Conservation (phyloP, 1,140 invertebrate genomes). For the Prorops nasuta region DNA sequence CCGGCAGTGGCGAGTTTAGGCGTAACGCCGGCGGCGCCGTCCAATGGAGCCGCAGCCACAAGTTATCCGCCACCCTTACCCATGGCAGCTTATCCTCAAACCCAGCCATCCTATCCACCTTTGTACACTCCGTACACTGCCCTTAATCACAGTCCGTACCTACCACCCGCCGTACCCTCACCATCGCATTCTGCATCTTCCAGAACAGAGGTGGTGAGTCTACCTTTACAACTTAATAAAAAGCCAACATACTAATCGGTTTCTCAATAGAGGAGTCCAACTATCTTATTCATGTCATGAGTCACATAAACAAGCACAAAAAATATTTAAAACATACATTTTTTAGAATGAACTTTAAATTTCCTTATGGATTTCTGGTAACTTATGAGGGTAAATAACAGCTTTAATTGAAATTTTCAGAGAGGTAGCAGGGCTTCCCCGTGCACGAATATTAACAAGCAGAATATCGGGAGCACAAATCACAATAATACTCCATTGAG, state of each 20-base stretch:
- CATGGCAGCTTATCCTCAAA: conserved; percentile 61
- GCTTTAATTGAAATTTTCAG: conserved; percentile 31
- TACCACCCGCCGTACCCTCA: conserved; percentile 62
- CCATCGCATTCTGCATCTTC: conserved; percentile 66
- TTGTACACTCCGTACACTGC: conserved; percentile 73
- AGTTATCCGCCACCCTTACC: conserved; percentile 53
- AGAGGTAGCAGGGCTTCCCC: conserved; percentile 52
- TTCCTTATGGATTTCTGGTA: too few relatives aligned
- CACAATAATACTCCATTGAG: conserved; percentile 50
- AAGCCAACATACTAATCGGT: too few relatives aligned
- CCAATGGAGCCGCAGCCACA: conserved; percentile 54
- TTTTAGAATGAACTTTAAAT: conserved; percentile 2
- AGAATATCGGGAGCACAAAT: conserved; percentile 43
- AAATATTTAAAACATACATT: too few relatives aligned
- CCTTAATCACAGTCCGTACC: conserved; percentile 65
- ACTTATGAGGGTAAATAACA: conserved; percentile 6
- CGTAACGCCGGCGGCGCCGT: conserved; percentile 57
- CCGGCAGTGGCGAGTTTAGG: conserved; percentile 60
- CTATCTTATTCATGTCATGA: too few relatives aligned
- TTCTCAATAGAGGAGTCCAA: too few relatives aligned
- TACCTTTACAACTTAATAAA: background rate
- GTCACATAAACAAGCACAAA: too few relatives aligned
- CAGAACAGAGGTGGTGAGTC: conserved; percentile 61
- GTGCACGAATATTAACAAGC: conserved; percentile 49
- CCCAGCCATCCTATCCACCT: conserved; percentile 65